These are phyloP conservation scores for Percopsis omiscomaycus DNA, from an alignment of 2,797 vertebrate genomes.

Conservation along the genomic window DNA sequence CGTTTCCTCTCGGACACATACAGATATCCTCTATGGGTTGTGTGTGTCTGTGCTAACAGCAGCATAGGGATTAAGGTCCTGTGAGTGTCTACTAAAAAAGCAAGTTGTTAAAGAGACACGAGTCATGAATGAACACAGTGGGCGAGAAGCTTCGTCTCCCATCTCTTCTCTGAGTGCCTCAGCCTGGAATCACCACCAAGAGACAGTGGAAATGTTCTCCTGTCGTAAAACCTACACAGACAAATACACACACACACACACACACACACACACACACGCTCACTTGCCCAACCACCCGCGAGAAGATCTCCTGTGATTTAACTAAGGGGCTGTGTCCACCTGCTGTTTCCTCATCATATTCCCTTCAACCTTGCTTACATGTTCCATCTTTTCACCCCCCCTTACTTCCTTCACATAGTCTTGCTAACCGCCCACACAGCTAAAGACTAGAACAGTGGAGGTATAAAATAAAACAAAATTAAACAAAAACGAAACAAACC, in stretches of 20 bases:
- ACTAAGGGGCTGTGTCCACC: conserved; percentile 39
- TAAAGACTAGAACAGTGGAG: conserved; percentile 71
- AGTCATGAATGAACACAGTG: conserved; percentile 59
- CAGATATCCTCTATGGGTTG: conserved; percentile 52
- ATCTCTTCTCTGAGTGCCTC: conserved; percentile 33
- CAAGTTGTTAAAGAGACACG: conserved; percentile 61
- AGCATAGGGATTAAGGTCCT: conserved; percentile 73
- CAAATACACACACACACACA: conserved; percentile 43
- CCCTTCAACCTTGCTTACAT: conserved; percentile 8
- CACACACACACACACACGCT: conserved; percentile 49
- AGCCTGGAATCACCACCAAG: conserved; percentile 33
- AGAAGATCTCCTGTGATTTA: conserved; percentile 43
- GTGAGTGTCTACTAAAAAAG: conserved; percentile 71
- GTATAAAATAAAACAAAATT: conserved; percentile 55
- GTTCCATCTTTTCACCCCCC: conserved; percentile 32
- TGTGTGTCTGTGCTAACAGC: conserved; percentile 63
- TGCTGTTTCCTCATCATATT: conserved; percentile 18
- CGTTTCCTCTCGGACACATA: conserved; percentile 52
- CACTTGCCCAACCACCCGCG: conserved; percentile 3
- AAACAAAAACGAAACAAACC: conserved; percentile 38
- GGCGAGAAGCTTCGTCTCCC: conserved; percentile 64
- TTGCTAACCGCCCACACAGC: conserved; percentile 75
- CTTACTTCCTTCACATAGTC: conserved; percentile 52
- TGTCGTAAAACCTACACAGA: conserved; percentile 60
- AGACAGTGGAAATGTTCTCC: conserved; percentile 60